Evolutionary conservation across 2,888 invertebrate species (phyloP), one percentile per base, ranked within the genome.

Genomic region (Dromius quadrimaculatus): DNA sequence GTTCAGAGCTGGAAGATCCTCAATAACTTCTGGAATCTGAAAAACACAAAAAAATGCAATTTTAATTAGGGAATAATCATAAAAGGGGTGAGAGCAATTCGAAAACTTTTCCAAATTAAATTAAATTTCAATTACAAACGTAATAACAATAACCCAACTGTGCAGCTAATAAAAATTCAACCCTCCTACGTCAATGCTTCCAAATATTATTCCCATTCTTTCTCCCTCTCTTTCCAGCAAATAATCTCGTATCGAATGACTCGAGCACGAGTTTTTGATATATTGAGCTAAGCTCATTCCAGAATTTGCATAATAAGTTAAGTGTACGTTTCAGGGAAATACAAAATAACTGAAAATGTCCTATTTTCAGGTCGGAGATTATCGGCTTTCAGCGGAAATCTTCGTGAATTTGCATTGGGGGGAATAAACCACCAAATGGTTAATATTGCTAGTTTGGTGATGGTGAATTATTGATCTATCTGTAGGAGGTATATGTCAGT

Each of bases 271-370:
- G 38, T 45, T 43, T 63, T 63, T 63, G 63, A 63, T 63, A 63
- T 63, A 63, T 63, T 43, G 63, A 23, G 43, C 45, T 45, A 63
- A 63, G 63, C 63, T 63, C 63, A 63, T 63, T 63, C 32, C 63
- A 15, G 17, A 19, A 63, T 63, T 63, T 63, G 63, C 63, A 63
- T 63, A 63, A 63, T 63, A 38, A 61, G 38, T 11, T 61, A 41
- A 54, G 50, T 54, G 28, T 28, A 15, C 13, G 28, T 11, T 54
- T 54, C 47, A 41, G 13, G 15, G 41, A 41, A 41, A 41, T 28
- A 28, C 28, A 28, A n/a, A n/a, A n/a, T n/a, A n/a, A n/a, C n/a
- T n/a, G 50, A 54, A 54, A 32, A 54, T 54, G 28, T 28, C 15
- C 50, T 13, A 28, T 54, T 54, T 54, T 20, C 23, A 9, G 28